Percentiles rank a stretch among this genome's conserved stretches.
phyloP scores from a whole-genome alignment of 2,888 invertebrate genomes.

The Orthosia gracilis region DNA sequence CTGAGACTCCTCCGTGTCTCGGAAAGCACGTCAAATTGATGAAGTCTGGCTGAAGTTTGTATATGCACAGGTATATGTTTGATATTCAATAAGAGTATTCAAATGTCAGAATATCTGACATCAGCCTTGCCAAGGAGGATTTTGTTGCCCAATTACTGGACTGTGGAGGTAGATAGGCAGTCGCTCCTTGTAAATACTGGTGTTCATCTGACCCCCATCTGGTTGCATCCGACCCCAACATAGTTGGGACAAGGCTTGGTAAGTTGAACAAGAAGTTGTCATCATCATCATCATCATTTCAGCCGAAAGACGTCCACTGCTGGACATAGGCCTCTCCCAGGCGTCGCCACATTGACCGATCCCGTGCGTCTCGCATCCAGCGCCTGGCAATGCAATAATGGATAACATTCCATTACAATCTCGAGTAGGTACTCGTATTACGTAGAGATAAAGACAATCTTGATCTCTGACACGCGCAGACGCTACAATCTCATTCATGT shows the following conservation, averaged over 20 bases:
- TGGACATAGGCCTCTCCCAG: too few species aligned
- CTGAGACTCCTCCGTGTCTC: not conserved
- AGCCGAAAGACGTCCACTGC: too few species aligned
- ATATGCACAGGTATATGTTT: too few species aligned
- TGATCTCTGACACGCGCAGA: conserved; percentile 45
- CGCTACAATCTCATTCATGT: conserved; percentile 30
- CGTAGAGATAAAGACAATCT: conserved; percentile 19
- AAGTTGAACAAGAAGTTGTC: too few species aligned
- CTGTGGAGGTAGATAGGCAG: not conserved
- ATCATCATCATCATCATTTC: too few species aligned
- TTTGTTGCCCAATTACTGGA: not conserved
- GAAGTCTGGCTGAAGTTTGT: not conserved
- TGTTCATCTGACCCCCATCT: not conserved
- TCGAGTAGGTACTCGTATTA: conserved; percentile 15
- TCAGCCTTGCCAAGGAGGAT: not conserved
- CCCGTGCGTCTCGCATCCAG: too few species aligned
- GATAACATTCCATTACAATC: conserved; percentile 24
- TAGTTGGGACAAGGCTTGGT: not conserved
- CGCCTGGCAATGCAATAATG: conserved; percentile 16
- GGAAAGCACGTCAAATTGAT: not conserved
- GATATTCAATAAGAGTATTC: not conserved
- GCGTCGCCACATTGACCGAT: too few species aligned
- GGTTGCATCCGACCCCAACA: not conserved
- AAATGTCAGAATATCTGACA: not conserved
- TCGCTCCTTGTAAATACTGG: not conserved